Evolutionary conservation across 1,140 invertebrate species (phyloP).

Genomic region (Drosophila ananassae): DNA sequence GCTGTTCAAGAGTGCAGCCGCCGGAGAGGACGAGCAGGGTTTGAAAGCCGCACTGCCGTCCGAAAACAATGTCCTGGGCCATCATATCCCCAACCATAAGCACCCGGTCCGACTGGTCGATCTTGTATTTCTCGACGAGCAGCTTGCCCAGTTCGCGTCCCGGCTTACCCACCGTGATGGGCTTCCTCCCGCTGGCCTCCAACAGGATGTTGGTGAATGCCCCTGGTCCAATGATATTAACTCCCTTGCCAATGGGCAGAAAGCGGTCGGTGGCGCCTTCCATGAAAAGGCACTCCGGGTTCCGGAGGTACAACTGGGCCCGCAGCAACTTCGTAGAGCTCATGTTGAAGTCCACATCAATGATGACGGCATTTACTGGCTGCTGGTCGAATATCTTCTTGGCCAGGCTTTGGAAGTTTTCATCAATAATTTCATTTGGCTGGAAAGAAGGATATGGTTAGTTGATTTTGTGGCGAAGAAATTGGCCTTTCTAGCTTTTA

Average conservation of each 20-base stretch:
- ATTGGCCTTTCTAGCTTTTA: too few species aligned
- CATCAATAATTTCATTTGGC: conserved; percentile 82
- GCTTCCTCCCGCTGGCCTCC: conserved; percentile 78
- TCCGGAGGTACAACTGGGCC: conserved; percentile 84
- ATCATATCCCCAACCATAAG: conserved; percentile 88
- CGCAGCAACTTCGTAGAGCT: conserved; percentile 84
- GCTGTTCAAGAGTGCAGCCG: conserved; percentile 76
- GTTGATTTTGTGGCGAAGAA: too few species aligned
- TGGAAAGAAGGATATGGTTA: conserved; percentile 24
- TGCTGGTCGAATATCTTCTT: conserved; percentile 79
- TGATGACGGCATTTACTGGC: conserved; percentile 85
- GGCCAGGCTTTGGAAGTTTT: conserved; percentile 74
- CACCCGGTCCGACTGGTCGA: conserved; percentile 85
- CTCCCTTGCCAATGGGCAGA: conserved; percentile 76
- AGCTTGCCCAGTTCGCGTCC: conserved; percentile 84
- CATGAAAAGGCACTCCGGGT: conserved; percentile 84
- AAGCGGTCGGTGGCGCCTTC: conserved; percentile 84
- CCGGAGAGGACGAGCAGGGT: conserved; percentile 85
- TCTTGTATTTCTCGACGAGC: conserved; percentile 79
- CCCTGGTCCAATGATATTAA: conserved; percentile 82
- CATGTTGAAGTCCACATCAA: conserved; percentile 85
- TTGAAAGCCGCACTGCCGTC: conserved; percentile 85
- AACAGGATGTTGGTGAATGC: conserved; percentile 84
- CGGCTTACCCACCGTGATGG: conserved; percentile 85
- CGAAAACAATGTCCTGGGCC: conserved; percentile 86